Conservation (phyloP, 92 coral and sea anemone species). For the Palythoa caribaeorum region DNA sequence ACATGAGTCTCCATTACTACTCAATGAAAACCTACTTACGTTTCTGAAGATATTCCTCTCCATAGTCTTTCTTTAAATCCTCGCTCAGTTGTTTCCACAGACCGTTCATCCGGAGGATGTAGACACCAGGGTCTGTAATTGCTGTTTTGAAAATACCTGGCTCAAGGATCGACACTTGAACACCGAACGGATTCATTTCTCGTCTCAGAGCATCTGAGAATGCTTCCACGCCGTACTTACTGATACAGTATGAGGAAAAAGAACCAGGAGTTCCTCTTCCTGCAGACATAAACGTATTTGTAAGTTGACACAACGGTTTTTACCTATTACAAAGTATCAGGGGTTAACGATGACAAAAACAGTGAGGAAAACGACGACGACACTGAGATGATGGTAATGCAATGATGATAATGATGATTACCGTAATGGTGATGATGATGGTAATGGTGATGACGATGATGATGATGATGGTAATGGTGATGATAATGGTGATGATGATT, state of each 20-base stretch:
- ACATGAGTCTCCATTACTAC: background rate
- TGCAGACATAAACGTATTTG: background rate
- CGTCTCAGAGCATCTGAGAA: conserved; percentile 82
- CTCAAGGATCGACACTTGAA: conserved; percentile 70
- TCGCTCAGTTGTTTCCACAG: conserved; percentile 70
- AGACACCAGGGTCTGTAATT: conserved; percentile 46
- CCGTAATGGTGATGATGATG: too few relatives aligned
- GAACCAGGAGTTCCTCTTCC: conserved; percentile 62
- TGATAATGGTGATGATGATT: too few relatives aligned
- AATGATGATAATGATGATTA: too few relatives aligned
- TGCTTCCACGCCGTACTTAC: conserved; percentile 80
- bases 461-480: too few relatives aligned
- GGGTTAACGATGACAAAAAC: too few relatives aligned
- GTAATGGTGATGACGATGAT: too few relatives aligned
- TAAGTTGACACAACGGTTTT: too few relatives aligned
- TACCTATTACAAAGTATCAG: too few relatives aligned
- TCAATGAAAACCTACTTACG: conserved; percentile 45
- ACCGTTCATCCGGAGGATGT: conserved; percentile 25
- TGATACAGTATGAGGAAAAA: conserved; percentile 60
- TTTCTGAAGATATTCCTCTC: conserved; percentile 58
- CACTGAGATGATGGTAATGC: too few relatives aligned
- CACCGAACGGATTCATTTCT: conserved; percentile 74
- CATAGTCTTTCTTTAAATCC: conserved; percentile 68
- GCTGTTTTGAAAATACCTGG: conserved; percentile 78
- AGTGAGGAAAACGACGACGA: too few relatives aligned